These are phyloP conservation scores for Rotaria socialis DNA, from an alignment of 2,888 invertebrate genomes.

Conservation along the genomic window DNA sequence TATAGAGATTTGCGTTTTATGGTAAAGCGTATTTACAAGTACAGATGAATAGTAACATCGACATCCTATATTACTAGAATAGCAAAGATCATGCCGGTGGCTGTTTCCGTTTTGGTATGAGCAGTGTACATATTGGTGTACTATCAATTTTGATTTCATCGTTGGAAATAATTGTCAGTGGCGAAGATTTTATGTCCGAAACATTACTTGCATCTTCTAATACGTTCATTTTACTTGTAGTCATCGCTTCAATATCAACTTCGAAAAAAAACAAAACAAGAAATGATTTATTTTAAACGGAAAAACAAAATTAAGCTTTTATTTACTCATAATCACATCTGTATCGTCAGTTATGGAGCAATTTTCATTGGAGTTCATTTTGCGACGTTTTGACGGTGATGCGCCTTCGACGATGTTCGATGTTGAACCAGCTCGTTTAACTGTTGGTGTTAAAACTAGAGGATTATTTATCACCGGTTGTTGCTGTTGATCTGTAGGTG, in stretches of 20 bases:
- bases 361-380: slow-evolving; percentile 1
- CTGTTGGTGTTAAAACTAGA: neutral
- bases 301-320: neutral
- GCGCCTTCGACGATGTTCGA: neutral
- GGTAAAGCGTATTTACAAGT: neutral
- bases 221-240: neutral
- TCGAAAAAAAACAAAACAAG: neutral
- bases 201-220: slow-evolving; percentile 23
- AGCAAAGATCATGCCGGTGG: neutral
- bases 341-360: neutral
- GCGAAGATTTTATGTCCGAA: neutral
- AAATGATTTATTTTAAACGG: neutral
- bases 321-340: neutral
- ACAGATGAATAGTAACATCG: neutral
- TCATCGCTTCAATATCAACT: neutral
- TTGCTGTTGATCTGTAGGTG: neutral
- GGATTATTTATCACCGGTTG: neutral
- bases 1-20: neutral
- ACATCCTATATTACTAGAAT: neutral
- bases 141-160: neutral
- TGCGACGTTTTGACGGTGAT: slow-evolving; percentile 33
- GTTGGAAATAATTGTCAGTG: neutral
- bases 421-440: neutral
- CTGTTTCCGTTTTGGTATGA: slow-evolving; percentile 2
- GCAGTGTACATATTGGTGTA: slow-evolving; percentile 20